Conservation (phyloP, 53 echinoderm and acorn worm species). For the Astropecten irregularis region DNA sequence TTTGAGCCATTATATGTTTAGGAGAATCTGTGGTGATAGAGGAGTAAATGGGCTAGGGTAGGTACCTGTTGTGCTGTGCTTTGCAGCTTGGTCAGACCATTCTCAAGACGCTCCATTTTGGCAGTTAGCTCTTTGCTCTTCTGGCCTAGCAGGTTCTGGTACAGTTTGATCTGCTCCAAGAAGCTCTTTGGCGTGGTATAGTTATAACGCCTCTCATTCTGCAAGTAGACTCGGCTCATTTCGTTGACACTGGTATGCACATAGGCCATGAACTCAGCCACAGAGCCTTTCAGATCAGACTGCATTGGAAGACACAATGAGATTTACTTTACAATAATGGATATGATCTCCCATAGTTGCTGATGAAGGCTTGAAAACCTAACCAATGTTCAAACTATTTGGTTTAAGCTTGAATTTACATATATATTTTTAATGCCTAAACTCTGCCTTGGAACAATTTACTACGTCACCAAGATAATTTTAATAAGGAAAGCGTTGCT, state of each 20-base stretch:
- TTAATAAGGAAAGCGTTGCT: too few relatives aligned
- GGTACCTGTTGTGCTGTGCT: slow-evolving; percentile 98
- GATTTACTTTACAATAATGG: neutral
- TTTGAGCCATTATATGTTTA: too few relatives aligned
- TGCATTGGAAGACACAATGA: slow-evolving; percentile 6
- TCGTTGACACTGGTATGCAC: slow-evolving; percentile 97
- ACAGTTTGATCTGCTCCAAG: slow-evolving; percentile 97
- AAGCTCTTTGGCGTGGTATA: slow-evolving; percentile 99
- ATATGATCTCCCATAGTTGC: neutral
- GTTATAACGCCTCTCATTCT: slow-evolving; percentile 94
- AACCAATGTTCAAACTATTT: too few relatives aligned
- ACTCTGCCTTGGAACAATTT: too few relatives aligned
- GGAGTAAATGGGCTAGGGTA: too few relatives aligned
- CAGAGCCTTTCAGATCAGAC: slow-evolving; percentile 80
- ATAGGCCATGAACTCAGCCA: slow-evolving; percentile 95
- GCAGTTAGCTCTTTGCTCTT: slow-evolving; percentile 84
- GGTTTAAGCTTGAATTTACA: too few relatives aligned
- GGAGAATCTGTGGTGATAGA: too few relatives aligned
- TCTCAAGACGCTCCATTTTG: slow-evolving; percentile 98
- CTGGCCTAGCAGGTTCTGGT: slow-evolving; percentile 83
- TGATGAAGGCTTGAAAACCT: too few relatives aligned
- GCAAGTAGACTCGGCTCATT: slow-evolving; percentile 84
- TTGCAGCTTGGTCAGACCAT: slow-evolving; percentile 97
- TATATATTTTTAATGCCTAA: too few relatives aligned
- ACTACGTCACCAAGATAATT: too few relatives aligned